Conservation (phyloP, 2,888 invertebrate species). For the Rotaria magnacalcarata region DNA sequence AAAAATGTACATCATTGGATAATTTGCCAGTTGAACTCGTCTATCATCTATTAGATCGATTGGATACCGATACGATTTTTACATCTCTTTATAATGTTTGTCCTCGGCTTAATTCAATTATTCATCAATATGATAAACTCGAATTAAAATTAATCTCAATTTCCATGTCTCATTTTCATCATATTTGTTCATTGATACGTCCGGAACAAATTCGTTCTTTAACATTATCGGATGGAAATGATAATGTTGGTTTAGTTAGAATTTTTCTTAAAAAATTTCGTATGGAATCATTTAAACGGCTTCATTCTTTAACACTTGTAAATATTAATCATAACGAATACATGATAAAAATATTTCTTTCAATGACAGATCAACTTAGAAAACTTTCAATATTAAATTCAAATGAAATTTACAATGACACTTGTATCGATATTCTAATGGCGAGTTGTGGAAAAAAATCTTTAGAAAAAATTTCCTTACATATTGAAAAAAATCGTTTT, state of each 20-base stretch:
- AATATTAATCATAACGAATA: background rate
- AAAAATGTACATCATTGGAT: background rate
- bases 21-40: background rate
- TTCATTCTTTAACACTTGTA: conserved; percentile 2
- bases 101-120: background rate
- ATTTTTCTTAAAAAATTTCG: background rate
- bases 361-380: background rate
- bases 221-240: background rate
- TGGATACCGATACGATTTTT: background rate
- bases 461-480: background rate
- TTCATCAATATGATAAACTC: background rate
- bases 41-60: background rate
- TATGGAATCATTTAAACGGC: background rate
- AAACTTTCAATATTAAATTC: background rate
- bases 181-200: background rate
- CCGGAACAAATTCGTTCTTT: background rate
- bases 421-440: background rate
- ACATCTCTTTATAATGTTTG: background rate
- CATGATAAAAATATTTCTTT: background rate
- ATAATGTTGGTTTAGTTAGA: background rate
- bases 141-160: background rate
- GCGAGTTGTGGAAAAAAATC: background rate
- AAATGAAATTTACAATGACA: background rate
- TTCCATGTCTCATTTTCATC: background rate
- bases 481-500: background rate